A percentile compares a stretch with the other conserved stretches of the same genome.
Evolutionary conservation across 2,888 invertebrate species (phyloP).

Genomic region (Agrochola litura): DNA sequence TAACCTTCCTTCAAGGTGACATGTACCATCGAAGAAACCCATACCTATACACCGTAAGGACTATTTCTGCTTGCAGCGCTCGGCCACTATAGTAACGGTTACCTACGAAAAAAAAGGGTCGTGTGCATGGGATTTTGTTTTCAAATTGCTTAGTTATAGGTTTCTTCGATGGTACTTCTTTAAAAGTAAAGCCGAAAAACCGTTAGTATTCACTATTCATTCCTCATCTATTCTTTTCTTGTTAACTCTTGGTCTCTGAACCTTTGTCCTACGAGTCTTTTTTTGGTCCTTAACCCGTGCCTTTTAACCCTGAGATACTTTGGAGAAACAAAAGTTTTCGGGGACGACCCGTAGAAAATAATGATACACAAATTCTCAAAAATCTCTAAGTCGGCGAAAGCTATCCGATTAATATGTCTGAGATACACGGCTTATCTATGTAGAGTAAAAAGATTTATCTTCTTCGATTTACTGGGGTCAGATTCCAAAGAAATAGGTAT

Average conservation of each 20-base stretch:
- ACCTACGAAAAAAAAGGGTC: too few species aligned
- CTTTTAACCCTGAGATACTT: slow-evolving; percentile 8
- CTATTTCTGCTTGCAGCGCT: too few species aligned
- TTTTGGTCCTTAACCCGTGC: slow-evolving; percentile 4
- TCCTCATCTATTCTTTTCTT: neutral
- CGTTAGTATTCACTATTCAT: neutral
- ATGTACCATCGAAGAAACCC: too few species aligned
- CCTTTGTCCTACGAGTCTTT: neutral
- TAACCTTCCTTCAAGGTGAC: neutral
- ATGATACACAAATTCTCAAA: neutral
- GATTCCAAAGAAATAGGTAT: neutral
- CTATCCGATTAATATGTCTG: neutral
- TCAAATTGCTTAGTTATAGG: too few species aligned
- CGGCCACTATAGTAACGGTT: too few species aligned
- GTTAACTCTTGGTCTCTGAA: neutral
- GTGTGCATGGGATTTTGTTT: too few species aligned
- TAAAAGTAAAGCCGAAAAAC: neutral
- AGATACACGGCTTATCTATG: neutral
- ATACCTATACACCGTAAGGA: too few species aligned
- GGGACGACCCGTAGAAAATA: slow-evolving; percentile 4
- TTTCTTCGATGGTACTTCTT: too few species aligned
- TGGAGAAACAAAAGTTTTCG: neutral
- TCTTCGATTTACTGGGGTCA: neutral
- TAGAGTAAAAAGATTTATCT: neutral
- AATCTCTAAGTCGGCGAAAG: neutral